phyloP scores from a whole-genome alignment of 2,797 vertebrate genomes.

The Miichthys miiuy region DNA sequence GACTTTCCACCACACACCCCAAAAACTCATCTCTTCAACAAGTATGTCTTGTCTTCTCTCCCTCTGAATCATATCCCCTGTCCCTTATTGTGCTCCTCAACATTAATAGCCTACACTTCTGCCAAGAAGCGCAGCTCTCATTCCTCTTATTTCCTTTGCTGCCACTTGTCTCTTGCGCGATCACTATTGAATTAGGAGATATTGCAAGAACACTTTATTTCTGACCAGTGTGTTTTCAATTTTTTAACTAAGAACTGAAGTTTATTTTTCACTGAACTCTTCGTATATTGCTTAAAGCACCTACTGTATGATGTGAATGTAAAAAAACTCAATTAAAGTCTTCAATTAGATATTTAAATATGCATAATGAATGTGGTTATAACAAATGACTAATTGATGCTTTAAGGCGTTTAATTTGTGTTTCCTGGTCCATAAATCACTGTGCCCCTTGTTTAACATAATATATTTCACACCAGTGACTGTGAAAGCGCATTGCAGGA shows the following conservation, averaged over 20 bases:
- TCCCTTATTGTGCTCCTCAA: slow-evolving; percentile 21
- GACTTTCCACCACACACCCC: background rate
- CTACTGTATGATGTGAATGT: background rate
- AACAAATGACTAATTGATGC: background rate
- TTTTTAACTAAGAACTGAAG: background rate
- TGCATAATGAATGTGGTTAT: slow-evolving; percentile 12
- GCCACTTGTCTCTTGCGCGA: slow-evolving; percentile 16
- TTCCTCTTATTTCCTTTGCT: slow-evolving; percentile 31
- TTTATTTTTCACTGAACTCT: slow-evolving; percentile 9
- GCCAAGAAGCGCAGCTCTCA: slow-evolving; percentile 25
- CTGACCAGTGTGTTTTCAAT: background rate
- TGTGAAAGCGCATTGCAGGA: slow-evolving; percentile 23
- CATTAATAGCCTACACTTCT: slow-evolving; percentile 42
- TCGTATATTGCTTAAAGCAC: background rate
- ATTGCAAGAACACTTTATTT: slow-evolving; percentile 8
- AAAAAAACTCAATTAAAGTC: background rate
- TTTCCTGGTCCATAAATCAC: slow-evolving; percentile 8
- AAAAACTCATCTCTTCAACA: slow-evolving; percentile 25
- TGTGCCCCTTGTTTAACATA: background rate
- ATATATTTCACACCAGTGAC: slow-evolving; percentile 13
- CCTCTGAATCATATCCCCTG: slow-evolving; percentile 34
- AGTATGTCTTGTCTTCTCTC: slow-evolving; percentile 6
- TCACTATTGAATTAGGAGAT: background rate
- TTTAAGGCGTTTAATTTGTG: slow-evolving; percentile 8
- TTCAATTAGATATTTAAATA: background rate